Percentiles rank a stretch among this genome's conserved stretches.
Conservation (phyloP, 2,113 vertebrate species). For the Xyliphius kryptos region DNA sequence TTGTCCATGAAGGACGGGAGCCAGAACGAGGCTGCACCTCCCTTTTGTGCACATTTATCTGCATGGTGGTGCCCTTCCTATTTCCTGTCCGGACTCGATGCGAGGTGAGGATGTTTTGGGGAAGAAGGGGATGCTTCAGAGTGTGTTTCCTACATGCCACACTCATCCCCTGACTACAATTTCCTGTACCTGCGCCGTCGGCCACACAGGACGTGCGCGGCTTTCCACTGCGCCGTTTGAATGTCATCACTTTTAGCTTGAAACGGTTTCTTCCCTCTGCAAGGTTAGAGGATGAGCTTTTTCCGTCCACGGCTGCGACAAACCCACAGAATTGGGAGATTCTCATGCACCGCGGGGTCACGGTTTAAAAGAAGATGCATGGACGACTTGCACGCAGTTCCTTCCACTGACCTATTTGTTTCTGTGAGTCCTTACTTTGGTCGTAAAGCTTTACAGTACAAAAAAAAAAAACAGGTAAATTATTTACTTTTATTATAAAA, state of each 20-base stretch:
- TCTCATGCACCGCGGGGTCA: slow-evolving; percentile 16
- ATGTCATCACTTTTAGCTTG: slow-evolving; percentile 53
- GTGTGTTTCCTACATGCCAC: slow-evolving; percentile 60
- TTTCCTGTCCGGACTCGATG: slow-evolving; percentile 62
- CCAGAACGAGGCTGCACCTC: slow-evolving; percentile 28
- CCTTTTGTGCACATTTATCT: slow-evolving; percentile 40
- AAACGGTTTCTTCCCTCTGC: slow-evolving; percentile 45
- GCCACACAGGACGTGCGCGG: slow-evolving; percentile 55
- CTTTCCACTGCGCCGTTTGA: slow-evolving; percentile 52
- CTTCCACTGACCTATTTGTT: slow-evolving; percentile 1
- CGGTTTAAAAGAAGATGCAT: background rate
- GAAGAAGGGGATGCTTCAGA: slow-evolving; percentile 55
- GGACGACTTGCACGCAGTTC: slow-evolving; percentile 7
- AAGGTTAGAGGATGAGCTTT: slow-evolving; percentile 19
- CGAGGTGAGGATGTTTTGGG: slow-evolving; percentile 56
- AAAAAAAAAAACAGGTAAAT: too few relatives aligned
- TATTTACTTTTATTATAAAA: too few relatives aligned
- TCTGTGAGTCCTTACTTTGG: background rate
- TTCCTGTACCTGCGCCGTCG: slow-evolving; percentile 64
- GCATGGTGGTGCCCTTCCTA: slow-evolving; percentile 50
- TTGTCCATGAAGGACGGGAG: slow-evolving; percentile 52
- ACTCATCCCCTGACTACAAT: slow-evolving; percentile 55
- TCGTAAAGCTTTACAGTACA: too few relatives aligned
- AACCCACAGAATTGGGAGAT: background rate
- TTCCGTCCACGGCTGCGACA: slow-evolving; percentile 16